Conservation (phyloP, 2,888 invertebrate species). For the Temnothorax unifasciatus region DNA sequence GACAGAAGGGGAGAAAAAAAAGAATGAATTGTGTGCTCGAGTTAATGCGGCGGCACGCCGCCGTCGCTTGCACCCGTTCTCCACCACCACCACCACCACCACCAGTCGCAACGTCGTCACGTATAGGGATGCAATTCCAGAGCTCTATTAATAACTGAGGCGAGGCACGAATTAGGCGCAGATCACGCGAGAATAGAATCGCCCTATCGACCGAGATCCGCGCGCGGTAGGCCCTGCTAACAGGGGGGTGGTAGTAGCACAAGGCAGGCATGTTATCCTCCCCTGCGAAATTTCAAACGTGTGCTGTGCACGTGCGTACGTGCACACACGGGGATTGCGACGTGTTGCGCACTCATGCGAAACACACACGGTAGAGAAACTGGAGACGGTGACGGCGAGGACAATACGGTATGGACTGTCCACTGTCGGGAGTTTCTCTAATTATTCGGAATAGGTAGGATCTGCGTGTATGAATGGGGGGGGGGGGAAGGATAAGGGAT, state of each 20-base stretch:
- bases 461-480: neutral
- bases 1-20: neutral
- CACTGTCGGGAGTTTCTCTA: neutral
- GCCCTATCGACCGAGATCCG: slow-evolving; percentile 50
- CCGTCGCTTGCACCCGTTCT: slow-evolving; percentile 1
- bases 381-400: neutral
- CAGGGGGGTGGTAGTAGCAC: neutral
- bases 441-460: slow-evolving; percentile 10
- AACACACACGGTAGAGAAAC: neutral
- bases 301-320: neutral
- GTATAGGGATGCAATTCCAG: slow-evolving; percentile 37
- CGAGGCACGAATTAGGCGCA: slow-evolving; percentile 54
- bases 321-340: slow-evolving; percentile 11
- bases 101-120: slow-evolving; percentile 16
- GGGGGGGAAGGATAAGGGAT: too few species aligned
- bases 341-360: slow-evolving; percentile 44
- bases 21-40: slow-evolving; percentile 17
- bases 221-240: neutral
- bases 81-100: slow-evolving; percentile 4
- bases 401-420: neutral
- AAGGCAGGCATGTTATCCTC: neutral
- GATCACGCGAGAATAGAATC: slow-evolving; percentile 55
- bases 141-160: slow-evolving; percentile 54
- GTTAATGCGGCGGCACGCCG: slow-evolving; percentile 19
- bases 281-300: neutral